These are phyloP conservation scores for Ormyrus labotus DNA, from an alignment of 2,888 invertebrate genomes.

Conservation along the genomic window DNA sequence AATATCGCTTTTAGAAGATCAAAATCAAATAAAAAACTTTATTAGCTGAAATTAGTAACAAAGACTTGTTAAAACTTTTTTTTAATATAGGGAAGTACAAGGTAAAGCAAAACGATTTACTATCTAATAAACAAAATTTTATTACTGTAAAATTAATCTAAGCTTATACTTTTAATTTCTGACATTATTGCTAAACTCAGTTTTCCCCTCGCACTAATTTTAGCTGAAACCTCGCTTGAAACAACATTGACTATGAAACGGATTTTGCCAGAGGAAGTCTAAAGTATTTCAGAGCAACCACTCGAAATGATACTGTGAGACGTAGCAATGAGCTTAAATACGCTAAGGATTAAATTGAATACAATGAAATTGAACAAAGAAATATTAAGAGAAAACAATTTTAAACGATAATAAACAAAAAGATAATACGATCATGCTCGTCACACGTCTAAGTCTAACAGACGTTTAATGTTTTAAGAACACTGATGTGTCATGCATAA, in stretches of 20 bases:
- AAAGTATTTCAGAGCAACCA: conserved; percentile 51
- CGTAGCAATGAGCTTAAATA: conserved; percentile 38
- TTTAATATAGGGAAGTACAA: not conserved
- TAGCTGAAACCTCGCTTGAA: conserved; percentile 26
- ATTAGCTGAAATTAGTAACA: conserved; percentile 26
- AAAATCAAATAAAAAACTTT: too few relatives aligned
- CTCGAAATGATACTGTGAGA: conserved; percentile 56
- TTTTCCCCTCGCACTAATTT: conserved; percentile 12
- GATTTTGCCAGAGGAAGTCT: conserved; percentile 49
- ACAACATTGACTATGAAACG: conserved; percentile 52
- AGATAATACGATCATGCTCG: conserved; percentile 55
- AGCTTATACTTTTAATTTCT: not conserved
- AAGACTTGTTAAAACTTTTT: conserved; percentile 5
- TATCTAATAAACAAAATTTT: too few relatives aligned
- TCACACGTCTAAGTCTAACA: conserved; percentile 49
- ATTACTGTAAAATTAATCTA: not conserved
- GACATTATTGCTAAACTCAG: too few relatives aligned
- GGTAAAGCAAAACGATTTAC: too few relatives aligned
- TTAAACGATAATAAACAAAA: conserved; percentile 50
- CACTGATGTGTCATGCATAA: conserved; percentile 55
- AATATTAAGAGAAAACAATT: conserved; percentile 50
- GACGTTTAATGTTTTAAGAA: conserved; percentile 34
- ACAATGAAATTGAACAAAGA: conserved; percentile 40
- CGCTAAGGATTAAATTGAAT: conserved; percentile 33
- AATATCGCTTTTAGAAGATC: not conserved